Base-by-base conservation (phyloP, 53 echinoderm and acorn worm genomes). In the Holothuria scabra region DNA sequence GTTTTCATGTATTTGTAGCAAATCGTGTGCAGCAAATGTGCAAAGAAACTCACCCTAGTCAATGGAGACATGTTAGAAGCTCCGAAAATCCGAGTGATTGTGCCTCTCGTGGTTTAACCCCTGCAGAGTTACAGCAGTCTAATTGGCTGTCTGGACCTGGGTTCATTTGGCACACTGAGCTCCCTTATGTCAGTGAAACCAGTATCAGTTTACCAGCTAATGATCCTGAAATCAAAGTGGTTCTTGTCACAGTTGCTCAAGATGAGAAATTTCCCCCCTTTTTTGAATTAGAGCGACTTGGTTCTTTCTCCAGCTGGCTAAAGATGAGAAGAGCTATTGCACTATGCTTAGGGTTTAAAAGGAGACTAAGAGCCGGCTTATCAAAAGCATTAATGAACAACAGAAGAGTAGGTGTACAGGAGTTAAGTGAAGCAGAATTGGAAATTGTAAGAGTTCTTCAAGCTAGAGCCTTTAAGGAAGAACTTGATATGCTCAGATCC, bases 1-100 rank as follows among this genome's bases (percentile, higher is more conserved):
- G 90, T 19, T 86, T 90, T 46, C 82, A 86, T 32, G 60, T 58
- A 32, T 90, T 89, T 52, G 84, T 89, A 41, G 89, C 89, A 9
- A 89, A 89, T 79, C 66, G 86, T 23, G 86, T 86, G 34, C 82
- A 83, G 25, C 41, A 33, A 56, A 90, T 90, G 29, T 48, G 90
- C 21, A 74, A 90, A 46, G 56, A 56, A 4, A 82, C 86, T 38
- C 20, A 81, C 7, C 86, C 86, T 20, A 33, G 19, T 7, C 90
- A 86, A 56, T 90, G 90, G 90, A 44, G 64, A 16, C 68, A 86
- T 64, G 90, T 86, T 7, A 60, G 49, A 18, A 48, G 81, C 4
- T 37, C 8, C 28, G 57, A 46, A 19, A 90, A 90, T 38, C 90
- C 86, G 33, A 68, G 74, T 3, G 90, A 85, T 60, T 26, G 44